These are phyloP conservation scores for Azemiops feae DNA, from an alignment of 2,113 vertebrate genomes.

Conservation along the genomic window DNA sequence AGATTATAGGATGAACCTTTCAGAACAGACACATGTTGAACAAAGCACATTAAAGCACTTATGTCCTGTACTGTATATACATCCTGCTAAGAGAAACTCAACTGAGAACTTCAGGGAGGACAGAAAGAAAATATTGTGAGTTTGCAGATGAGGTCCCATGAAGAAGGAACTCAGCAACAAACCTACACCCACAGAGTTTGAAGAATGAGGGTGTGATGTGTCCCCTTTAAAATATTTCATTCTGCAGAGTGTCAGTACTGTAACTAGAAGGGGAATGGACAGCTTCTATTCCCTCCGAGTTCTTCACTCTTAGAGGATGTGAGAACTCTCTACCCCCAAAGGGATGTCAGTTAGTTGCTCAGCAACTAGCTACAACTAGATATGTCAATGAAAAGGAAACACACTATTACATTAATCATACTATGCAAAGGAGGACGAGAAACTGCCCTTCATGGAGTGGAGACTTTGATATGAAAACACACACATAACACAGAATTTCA, in stretches of 20 bases:
- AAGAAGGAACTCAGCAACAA: neutral
- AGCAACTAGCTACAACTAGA: conserved; percentile 22
- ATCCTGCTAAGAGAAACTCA: neutral
- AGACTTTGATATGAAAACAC: accelerated
- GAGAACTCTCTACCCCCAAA: conserved; percentile 26
- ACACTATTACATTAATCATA: neutral
- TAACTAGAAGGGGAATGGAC: neutral
- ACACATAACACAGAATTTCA: neutral
- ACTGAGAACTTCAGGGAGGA: neutral
- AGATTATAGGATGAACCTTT: neutral
- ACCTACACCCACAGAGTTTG: neutral
- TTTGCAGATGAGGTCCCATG: neutral
- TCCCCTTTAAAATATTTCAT: neutral
- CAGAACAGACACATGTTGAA: neutral
- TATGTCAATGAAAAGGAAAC: neutral
- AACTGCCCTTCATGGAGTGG: neutral
- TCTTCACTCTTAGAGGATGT: neutral
- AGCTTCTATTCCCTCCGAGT: neutral
- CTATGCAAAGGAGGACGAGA: neutral
- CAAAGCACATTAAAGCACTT: neutral
- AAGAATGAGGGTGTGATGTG: neutral
- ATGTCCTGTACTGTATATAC: neutral
- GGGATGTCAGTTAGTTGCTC: conserved; percentile 29
- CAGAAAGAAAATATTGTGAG: neutral
- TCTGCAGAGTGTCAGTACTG: neutral